Base-by-base conservation (phyloP, 2,888 invertebrate genomes). In the Morpho helenor region DNA sequence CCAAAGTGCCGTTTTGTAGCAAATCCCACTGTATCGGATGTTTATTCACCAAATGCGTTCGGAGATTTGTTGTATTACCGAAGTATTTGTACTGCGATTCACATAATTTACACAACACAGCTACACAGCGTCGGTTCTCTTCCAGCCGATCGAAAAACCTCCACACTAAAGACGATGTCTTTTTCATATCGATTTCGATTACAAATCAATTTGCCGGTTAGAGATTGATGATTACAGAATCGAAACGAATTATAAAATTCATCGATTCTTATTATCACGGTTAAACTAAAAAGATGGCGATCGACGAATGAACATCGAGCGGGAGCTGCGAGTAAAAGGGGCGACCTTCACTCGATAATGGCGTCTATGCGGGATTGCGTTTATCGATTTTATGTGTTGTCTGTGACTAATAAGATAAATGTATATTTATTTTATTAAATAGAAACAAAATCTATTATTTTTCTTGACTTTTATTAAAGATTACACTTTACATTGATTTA, bases 1-100 rank as follows among this genome's bases (percentile, higher is more conserved):
- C 83, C 59, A 85, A 71, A 40, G 73, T 78, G 46, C 83, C 84
- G 68, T 76, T 87, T 64, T 85, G 82, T 46, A 81, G 71, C 44
- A 90, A 70, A 62, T 88, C 88, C 90, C 90, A 90, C 64, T 90
- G 89, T 61, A 90, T 77, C 2, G 89, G 89, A 71, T 90, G 90
- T 69, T 87, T 89, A 61, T 83, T 82, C 57, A 80, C 77, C 64
- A 90, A 71, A 73, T 90, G 90, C 23, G 80, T 72, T 67, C 87
- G 76, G 51, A 89, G 73, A 69, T 90, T 90, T 2, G 90, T 89
- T 4, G 90, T 90, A 70, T 89, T 90, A 54, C 90, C 89, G 65
- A 87, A 89, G 72, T 79, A 90, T 72, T 89, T 90, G 65, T 89
- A 89, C 62, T 86, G 82, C 57, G 76, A 75, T 63, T 87, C 89